These are phyloP conservation scores for Zalophus californianus DNA, from an alignment of 2,797 vertebrate species.

Conservation along the genomic window DNA sequence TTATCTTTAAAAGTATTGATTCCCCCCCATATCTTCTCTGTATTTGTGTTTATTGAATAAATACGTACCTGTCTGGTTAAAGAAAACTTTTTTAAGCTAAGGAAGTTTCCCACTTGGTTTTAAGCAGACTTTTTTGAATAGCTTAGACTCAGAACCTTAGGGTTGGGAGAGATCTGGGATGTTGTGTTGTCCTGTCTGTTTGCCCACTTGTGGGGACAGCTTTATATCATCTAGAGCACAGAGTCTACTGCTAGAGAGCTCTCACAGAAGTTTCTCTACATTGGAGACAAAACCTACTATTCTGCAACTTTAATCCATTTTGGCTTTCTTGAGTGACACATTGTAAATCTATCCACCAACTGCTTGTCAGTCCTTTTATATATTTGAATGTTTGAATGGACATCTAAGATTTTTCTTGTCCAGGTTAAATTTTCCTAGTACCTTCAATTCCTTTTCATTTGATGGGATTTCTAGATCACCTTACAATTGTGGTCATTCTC, in stretches of 20 bases:
- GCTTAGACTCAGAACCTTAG: neutral
- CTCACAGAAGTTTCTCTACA: neutral
- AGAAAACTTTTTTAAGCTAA: conserved; percentile 67
- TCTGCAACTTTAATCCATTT: conserved; percentile 21
- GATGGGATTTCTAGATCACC: conserved; percentile 12
- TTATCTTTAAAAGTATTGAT: conserved; percentile 89
- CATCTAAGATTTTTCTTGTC: conserved; percentile 1
- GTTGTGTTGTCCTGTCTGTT: neutral
- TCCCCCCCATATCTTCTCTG: conserved; percentile 80
- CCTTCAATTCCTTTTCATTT: conserved; percentile 33
- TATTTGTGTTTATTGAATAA: conserved; percentile 85
- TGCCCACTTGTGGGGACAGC: neutral
- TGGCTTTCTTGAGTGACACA: neutral
- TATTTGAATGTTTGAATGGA: neutral
- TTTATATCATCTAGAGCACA: conserved; percentile 6
- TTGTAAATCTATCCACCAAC: conserved; percentile 21
- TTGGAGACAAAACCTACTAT: neutral
- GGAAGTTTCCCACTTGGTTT: conserved; percentile 49
- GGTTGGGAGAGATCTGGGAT: neutral
- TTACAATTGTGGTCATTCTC: neutral
- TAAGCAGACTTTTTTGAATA: conserved; percentile 50
- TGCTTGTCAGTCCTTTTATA: neutral
- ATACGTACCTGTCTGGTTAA: conserved; percentile 67
- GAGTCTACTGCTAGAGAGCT: neutral
- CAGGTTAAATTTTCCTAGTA: neutral